phyloP scores from a whole-genome alignment of 2,888 invertebrate genomes.

The Sarcophaga carnaria region DNA sequence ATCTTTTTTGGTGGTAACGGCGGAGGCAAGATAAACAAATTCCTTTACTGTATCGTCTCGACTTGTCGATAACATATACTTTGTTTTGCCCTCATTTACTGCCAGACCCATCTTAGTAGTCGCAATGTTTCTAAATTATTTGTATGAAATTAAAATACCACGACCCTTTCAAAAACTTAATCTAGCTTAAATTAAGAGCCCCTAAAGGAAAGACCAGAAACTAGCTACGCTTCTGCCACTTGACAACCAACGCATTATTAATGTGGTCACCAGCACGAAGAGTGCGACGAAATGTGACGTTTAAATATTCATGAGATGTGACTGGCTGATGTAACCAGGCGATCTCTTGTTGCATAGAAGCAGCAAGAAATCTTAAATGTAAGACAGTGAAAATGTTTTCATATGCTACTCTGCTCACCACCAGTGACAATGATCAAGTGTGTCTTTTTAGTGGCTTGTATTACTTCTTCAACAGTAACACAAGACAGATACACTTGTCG shows the following conservation, averaged over 20 bases:
- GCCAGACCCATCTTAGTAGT: too few species aligned
- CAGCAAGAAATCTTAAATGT: neutral
- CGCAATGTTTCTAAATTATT: too few species aligned
- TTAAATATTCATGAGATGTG: conserved; percentile 80
- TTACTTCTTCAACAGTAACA: too few species aligned
- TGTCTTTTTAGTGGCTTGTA: conserved; percentile 50
- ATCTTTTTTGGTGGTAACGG: too few species aligned
- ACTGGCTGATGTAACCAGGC: conserved; percentile 48
- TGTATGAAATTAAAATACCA: too few species aligned
- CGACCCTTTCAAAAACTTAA: too few species aligned
- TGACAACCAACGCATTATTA: conserved; percentile 74
- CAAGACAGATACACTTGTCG: conserved; percentile 70
- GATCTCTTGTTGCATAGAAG: conserved; percentile 36
- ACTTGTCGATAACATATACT: too few species aligned
- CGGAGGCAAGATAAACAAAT: too few species aligned
- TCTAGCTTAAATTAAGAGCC: rapidly evolving
- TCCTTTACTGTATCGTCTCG: too few species aligned
- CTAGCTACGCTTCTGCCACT: conserved; percentile 26
- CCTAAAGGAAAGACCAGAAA: neutral
- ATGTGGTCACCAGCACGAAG: conserved; percentile 77
- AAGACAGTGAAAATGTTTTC: neutral
- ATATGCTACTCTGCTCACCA: conserved; percentile 11
- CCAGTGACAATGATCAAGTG: conserved; percentile 65
- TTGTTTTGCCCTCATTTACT: too few species aligned
- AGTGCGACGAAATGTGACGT: conserved; percentile 81